Evolutionary conservation across 2,113 vertebrate genomes (phyloP).

Genomic region (Albula glossodonta): DNA sequence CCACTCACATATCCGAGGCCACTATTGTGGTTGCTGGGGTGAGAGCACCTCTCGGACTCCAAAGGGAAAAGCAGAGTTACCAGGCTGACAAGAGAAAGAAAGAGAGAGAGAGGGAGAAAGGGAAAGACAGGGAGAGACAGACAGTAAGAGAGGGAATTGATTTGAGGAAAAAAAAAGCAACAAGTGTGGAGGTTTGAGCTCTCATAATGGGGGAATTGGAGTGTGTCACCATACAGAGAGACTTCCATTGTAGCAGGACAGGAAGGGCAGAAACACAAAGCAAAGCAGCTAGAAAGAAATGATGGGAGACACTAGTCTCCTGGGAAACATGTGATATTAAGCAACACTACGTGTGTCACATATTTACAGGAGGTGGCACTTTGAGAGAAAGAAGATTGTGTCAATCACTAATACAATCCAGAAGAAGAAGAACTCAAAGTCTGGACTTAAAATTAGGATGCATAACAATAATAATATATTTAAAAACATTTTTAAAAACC

Average conservation of each 20-base stretch:
- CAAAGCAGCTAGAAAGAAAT: background rate
- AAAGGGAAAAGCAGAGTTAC: conserved; percentile 10
- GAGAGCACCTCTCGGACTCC: conserved; percentile 30
- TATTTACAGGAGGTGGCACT: background rate
- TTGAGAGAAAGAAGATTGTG: background rate
- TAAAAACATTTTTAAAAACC: background rate
- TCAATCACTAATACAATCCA: background rate
- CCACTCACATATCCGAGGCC: conserved; percentile 24
- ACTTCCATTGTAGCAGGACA: background rate
- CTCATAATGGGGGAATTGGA: background rate
- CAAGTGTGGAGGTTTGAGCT: background rate
- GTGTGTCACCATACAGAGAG: background rate
- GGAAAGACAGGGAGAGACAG: background rate
- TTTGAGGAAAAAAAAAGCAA: background rate
- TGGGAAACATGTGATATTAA: conserved; percentile 3
- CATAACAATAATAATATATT: background rate
- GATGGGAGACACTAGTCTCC: background rate
- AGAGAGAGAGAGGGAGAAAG: background rate
- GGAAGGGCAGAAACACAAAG: background rate
- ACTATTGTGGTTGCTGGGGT: conserved; percentile 33
- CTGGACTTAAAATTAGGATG: too few species aligned
- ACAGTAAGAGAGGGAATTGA: background rate
- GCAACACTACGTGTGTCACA: background rate
- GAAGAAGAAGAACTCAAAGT: too few species aligned
- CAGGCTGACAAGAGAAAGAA: background rate